Base-by-base conservation (phyloP, 2,113 vertebrate species). In the Aldabrachelys gigantea region DNA sequence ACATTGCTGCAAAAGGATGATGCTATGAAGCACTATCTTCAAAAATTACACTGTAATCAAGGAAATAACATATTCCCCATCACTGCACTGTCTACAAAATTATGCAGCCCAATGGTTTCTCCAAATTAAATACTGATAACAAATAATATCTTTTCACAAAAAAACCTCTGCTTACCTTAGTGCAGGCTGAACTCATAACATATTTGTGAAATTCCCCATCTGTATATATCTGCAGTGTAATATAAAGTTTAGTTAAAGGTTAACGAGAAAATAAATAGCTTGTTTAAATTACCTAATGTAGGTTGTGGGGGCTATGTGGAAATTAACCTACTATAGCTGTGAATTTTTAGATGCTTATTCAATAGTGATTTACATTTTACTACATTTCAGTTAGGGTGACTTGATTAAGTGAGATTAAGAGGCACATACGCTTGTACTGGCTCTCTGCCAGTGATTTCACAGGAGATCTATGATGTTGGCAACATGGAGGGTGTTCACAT, bases 111-210 rank as follows among this genome's bases (percentile, higher is more conserved):
- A 86, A 4, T 84, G 49, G 59, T 62, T 94, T 21, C 47, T 92
- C 56, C 31, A 82, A 62, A 50, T 95, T 79, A 97, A 95, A 93
- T 79, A 93, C 89, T 93, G 29, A 87, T 88, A 69, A 57, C 91
- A 89, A 92, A 85, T 53, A 92, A 80, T 16, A 14, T 49, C 78
- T 85, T 90, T 95, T 29, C 85, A 87, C 21, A 89, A 91, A 57
- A 89, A 91, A 57, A 80, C 79, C 65, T 85, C 78, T 76, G 27
- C 53, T 75, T 97, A 98, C 97, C 95, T 98, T 98, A 53, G 94
- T 96, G 91, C 86, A 97, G 5, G 95, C 96, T 90, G 96, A 98
- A 96, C 96, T 98, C 97, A 95, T 78, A 76, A 94, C 93, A 69
- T 95, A 98, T 93, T 98, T 97, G 54, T 80, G 91, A 89, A 97